A percentile compares a stretch with the other conserved stretches of the same genome.
Conservation (phyloP, 2,888 invertebrate species). For the Julus scanicus region DNA sequence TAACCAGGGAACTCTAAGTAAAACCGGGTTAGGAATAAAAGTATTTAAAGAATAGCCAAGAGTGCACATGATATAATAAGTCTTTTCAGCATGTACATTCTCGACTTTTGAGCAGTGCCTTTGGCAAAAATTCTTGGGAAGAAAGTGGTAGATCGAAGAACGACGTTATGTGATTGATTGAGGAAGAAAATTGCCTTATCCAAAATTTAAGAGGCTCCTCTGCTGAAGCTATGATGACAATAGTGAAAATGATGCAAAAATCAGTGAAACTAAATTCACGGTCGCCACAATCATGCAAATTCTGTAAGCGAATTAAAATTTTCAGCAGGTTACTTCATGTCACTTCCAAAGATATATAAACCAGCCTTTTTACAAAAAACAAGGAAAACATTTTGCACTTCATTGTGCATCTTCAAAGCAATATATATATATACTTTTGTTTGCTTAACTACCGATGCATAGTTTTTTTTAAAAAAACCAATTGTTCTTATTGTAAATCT, state of each 20-base stretch:
- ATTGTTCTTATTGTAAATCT: constrained; percentile 13
- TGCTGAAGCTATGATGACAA: not conserved
- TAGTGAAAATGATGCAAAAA: not conserved
- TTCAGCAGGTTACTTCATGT: not conserved
- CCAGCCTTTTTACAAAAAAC: not conserved
- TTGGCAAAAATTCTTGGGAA: constrained; percentile 45
- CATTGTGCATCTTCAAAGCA: constrained; percentile 24
- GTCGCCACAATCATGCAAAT: not conserved
- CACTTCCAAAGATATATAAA: not conserved
- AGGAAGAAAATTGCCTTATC: not conserved
- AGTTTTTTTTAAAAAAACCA: constrained; percentile 10
- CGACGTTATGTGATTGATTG: not conserved
- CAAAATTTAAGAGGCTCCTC: constrained; percentile 1
- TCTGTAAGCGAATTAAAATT: constrained; percentile 5
- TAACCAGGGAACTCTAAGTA: not conserved
- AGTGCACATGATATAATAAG: constrained; percentile 42
- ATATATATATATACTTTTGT: constrained; percentile 1
- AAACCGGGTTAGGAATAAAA: not conserved
- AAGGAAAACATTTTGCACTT: not conserved
- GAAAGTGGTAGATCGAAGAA: constrained; percentile 29
- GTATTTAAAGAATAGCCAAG: constrained; percentile 38
- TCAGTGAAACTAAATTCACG: not conserved
- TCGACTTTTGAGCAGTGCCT: constrained; percentile 50
- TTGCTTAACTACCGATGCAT: constrained; percentile 36
- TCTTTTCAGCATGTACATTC: constrained; percentile 42